Percentiles rank a stretch among this genome's conserved stretches.
phyloP scores from a whole-genome alignment of 1,140 invertebrate genomes.

The Venustaconcha ellipsiformis region DNA sequence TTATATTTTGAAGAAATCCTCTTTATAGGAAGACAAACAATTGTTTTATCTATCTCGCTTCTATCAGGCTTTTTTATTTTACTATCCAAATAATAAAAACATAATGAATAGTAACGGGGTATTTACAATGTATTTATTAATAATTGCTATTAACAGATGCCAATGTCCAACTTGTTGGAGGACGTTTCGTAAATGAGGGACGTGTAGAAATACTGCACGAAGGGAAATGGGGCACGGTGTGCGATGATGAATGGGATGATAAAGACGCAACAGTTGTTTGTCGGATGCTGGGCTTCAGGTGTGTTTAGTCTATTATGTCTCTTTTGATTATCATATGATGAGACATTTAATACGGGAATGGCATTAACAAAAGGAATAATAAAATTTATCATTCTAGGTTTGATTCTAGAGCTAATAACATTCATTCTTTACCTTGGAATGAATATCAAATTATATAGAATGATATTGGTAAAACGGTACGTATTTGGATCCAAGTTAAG shows the following conservation, averaged over 20 bases:
- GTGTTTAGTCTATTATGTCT: no score
- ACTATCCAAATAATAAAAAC: not conserved
- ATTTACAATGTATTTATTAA: not conserved
- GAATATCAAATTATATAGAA: no score
- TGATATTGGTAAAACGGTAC: no score
- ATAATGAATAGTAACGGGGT: not conserved
- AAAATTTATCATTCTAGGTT: no score
- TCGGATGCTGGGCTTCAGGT: constrained; percentile 74
- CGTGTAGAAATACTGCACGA: constrained; percentile 79
- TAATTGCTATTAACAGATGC: constrained; percentile 7
- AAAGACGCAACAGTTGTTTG: constrained; percentile 80
- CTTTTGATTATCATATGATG: no score
- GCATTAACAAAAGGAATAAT: no score
- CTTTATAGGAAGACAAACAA: not conserved
- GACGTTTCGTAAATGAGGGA: constrained; percentile 65
- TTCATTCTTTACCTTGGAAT: no score
- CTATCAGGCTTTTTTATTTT: not conserved
- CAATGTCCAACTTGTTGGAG: constrained; percentile 32
- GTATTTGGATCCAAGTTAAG: no score
- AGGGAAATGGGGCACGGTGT: constrained; percentile 80
- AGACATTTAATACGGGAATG: no score
- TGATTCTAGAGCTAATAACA: no score
- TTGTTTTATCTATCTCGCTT: not conserved
- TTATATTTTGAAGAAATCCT: not conserved
- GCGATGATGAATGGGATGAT: constrained; percentile 81